These are phyloP conservation scores for Pungitius pungitius DNA, from an alignment of 2,113 vertebrate genomes.

Conservation along the genomic window DNA sequence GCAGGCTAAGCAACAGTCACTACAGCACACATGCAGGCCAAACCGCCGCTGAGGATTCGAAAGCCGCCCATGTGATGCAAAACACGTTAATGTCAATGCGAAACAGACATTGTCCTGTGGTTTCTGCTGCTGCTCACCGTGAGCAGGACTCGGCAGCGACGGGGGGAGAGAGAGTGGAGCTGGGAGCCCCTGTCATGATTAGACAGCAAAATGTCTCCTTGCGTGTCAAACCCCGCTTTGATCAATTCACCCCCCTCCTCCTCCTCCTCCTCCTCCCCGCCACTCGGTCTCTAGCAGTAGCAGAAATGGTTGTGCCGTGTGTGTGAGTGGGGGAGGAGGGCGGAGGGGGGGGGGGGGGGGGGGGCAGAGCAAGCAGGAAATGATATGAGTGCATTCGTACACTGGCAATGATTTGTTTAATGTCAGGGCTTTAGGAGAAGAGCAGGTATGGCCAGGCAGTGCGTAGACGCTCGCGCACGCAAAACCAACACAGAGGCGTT, in stretches of 20 bases:
- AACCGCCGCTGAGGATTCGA: slow-evolving; percentile 8
- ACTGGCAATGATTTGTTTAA: slow-evolving; percentile 53
- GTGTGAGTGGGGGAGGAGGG: slow-evolving; percentile 12
- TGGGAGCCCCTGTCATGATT: slow-evolving; percentile 65
- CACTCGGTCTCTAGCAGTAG: slow-evolving; percentile 32
- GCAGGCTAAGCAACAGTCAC: slow-evolving; percentile 26
- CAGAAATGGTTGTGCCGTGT: slow-evolving; percentile 39
- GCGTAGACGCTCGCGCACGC: slow-evolving; percentile 25
- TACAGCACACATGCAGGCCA: slow-evolving; percentile 12
- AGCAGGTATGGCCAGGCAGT: slow-evolving; percentile 45
- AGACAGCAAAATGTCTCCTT: slow-evolving; percentile 71
- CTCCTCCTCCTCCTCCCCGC: slow-evolving; percentile 5
- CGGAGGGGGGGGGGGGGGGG: slow-evolving; percentile 17
- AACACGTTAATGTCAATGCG: slow-evolving; percentile 48
- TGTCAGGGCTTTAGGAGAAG: slow-evolving; percentile 40
- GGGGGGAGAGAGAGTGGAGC: slow-evolving; percentile 45
- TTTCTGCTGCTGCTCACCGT: slow-evolving; percentile 32
- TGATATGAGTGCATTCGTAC: slow-evolving; percentile 51
- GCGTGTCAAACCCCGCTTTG: slow-evolving; percentile 61
- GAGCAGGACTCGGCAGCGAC: slow-evolving; percentile 25
- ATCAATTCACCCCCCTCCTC: slow-evolving; percentile 53
- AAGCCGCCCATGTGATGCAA: slow-evolving; percentile 28
- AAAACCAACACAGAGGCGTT: slow-evolving; percentile 69
- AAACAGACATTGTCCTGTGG: slow-evolving; percentile 43
- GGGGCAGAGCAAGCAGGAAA: slow-evolving; percentile 37